A percentile compares a stretch with the other conserved stretches of the same genome.
Evolutionary conservation across 2,113 vertebrate species (phyloP).

Genomic region (Anthoscopus minutus): DNA sequence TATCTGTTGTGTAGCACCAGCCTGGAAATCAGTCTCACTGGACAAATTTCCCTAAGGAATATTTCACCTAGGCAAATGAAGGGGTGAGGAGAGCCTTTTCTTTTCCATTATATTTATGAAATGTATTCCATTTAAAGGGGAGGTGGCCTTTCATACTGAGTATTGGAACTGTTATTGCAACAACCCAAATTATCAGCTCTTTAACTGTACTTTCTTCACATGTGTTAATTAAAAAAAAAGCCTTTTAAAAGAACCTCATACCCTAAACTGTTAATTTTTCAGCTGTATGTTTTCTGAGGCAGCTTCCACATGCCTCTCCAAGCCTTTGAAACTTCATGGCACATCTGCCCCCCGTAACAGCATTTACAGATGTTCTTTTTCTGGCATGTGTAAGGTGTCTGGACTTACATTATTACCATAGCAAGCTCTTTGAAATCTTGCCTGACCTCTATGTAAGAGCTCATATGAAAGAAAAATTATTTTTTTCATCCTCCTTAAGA

Average conservation of each 20-base stretch:
- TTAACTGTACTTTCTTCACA: background rate
- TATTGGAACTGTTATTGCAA: background rate
- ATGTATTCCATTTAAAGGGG: background rate
- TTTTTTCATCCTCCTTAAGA: background rate
- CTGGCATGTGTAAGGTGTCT: background rate
- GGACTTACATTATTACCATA: background rate
- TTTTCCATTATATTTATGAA: background rate
- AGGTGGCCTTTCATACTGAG: background rate
- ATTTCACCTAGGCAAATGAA: background rate
- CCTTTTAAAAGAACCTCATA: background rate
- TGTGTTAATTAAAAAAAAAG: background rate
- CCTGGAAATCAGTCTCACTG: background rate
- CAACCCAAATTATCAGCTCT: background rate
- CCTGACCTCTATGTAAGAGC: background rate
- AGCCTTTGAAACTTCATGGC: background rate
- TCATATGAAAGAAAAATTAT: background rate
- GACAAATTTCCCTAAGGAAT: background rate
- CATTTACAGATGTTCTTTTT: slow-evolving; percentile 13
- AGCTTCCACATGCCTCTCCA: background rate
- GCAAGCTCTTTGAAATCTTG: background rate
- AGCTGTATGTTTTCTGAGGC: background rate
- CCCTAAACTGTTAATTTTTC: background rate
- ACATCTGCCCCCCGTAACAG: background rate
- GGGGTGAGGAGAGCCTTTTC: background rate
- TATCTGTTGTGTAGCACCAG: background rate